phyloP scores from a whole-genome alignment of 2,113 vertebrate genomes.

The Seriola rivoliana region DNA sequence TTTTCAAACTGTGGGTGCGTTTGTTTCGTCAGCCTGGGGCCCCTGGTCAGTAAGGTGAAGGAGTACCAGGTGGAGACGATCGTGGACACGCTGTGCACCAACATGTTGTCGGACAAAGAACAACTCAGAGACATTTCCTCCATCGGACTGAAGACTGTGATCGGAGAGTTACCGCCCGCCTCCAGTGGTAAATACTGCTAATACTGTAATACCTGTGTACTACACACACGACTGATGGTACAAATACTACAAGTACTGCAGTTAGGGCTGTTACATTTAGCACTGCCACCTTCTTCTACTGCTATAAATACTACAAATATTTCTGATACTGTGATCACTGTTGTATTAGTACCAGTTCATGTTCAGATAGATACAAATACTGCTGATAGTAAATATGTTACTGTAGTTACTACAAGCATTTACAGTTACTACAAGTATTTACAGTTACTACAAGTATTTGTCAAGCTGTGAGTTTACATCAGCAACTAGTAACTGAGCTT shows the following conservation, averaged over 20 bases:
- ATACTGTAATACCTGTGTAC: background rate
- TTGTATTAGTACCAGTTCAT: too few relatives aligned
- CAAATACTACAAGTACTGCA: background rate
- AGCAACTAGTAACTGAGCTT: too few relatives aligned
- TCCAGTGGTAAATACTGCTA: slow-evolving; percentile 88
- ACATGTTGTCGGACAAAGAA: slow-evolving; percentile 99
- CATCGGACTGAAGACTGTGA: slow-evolving; percentile 98
- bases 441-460: background rate
- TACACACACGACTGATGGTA: too few relatives aligned
- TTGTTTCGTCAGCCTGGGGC: slow-evolving; percentile 89
- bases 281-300: too few relatives aligned
- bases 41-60: slow-evolving; percentile 98
- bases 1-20: slow-evolving; percentile 29
- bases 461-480: too few relatives aligned
- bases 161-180: slow-evolving; percentile 98
- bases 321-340: too few relatives aligned
- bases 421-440: too few relatives aligned
- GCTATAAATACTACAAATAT: too few relatives aligned
- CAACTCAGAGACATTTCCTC: slow-evolving; percentile 98
- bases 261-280: too few relatives aligned
- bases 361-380: too few relatives aligned
- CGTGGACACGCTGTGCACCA: slow-evolving; percentile 98
- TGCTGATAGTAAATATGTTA: too few relatives aligned
- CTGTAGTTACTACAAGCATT: too few relatives aligned
- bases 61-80: slow-evolving; percentile 99